phyloP scores from a whole-genome alignment of 2,888 invertebrate species.

The Cryptops parisi region DNA sequence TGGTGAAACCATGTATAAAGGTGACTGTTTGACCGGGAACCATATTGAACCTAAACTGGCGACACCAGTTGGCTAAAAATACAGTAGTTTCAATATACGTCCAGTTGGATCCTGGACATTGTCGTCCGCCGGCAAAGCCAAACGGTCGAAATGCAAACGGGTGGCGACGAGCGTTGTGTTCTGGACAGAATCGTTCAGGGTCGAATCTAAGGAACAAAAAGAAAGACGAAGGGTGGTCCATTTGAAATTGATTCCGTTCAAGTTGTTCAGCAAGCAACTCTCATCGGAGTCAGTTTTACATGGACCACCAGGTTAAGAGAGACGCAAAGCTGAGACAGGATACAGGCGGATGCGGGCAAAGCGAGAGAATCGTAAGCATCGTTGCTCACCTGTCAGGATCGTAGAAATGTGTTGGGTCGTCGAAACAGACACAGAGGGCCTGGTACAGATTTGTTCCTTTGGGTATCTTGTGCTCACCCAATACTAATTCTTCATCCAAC shows the following conservation, averaged over 20 bases:
- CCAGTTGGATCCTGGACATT: slow-evolving; percentile 25
- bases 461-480: slow-evolving; percentile 6
- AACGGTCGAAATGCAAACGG: slow-evolving; percentile 29
- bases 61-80: slow-evolving; percentile 9
- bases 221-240: neutral
- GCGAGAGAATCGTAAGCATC: neutral
- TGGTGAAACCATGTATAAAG: slow-evolving; percentile 7
- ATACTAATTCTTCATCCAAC: slow-evolving; percentile 5
- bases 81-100: slow-evolving; percentile 24
- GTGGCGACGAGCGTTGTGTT: slow-evolving; percentile 20
- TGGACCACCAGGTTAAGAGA: too few relatives aligned
- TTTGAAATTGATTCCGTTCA: too few relatives aligned
- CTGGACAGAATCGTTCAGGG: slow-evolving; percentile 19
- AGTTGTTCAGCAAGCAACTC: too few relatives aligned
- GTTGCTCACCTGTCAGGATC: slow-evolving; percentile 9
- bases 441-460: slow-evolving; percentile 11
- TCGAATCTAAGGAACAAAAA: slow-evolving; percentile 16
- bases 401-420: neutral
- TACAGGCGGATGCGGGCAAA: too few relatives aligned
- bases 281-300: too few relatives aligned
- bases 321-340: too few relatives aligned
- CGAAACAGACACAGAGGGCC: slow-evolving; percentile 5
- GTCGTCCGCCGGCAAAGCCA: slow-evolving; percentile 30
- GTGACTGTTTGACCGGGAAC: slow-evolving; percentile 11
- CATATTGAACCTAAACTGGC: slow-evolving; percentile 1